A percentile compares a stretch with the other conserved stretches of the same genome.
These are phyloP conservation scores for Steinernema khuongi DNA, from an alignment of 1,140 invertebrate species.

Conservation along the genomic window DNA sequence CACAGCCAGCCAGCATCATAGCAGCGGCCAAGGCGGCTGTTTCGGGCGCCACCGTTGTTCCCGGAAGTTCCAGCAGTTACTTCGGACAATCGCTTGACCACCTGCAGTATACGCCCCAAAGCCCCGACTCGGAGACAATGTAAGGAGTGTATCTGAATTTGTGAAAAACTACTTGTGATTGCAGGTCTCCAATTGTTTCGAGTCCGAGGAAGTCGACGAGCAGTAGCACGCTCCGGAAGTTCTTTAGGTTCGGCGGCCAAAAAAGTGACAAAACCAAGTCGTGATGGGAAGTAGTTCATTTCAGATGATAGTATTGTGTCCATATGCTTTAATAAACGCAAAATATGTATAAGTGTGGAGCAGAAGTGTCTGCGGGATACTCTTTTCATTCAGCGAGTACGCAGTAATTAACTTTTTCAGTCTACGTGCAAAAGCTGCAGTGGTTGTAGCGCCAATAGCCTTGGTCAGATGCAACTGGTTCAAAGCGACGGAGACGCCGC, in stretches of 20 bases:
- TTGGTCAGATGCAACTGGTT: no score
- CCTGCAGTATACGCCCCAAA: neutral
- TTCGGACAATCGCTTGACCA: neutral
- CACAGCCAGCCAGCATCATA: neutral
- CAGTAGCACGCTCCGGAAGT: neutral
- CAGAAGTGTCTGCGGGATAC: no score
- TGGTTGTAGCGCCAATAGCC: no score
- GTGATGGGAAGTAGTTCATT: neutral
- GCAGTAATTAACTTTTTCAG: no score
- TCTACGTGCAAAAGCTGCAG: no score
- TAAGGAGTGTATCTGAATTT: neutral
- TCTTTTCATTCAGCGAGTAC: neutral
- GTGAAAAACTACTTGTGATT: neutral
- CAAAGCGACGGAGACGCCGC: no score
- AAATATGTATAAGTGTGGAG: neutral
- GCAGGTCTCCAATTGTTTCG: neutral
- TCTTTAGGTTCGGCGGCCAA: neutral
- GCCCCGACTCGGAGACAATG: neutral
- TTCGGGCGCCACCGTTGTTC: neutral
- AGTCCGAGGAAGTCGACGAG: constrained; percentile 3
- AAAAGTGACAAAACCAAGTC: neutral
- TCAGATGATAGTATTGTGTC: neutral
- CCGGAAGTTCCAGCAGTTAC: neutral
- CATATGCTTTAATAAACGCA: neutral
- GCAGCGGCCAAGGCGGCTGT: neutral